Base-by-base conservation (phyloP, 2,797 vertebrate species). In the Lepilemur septentrionalis region DNA sequence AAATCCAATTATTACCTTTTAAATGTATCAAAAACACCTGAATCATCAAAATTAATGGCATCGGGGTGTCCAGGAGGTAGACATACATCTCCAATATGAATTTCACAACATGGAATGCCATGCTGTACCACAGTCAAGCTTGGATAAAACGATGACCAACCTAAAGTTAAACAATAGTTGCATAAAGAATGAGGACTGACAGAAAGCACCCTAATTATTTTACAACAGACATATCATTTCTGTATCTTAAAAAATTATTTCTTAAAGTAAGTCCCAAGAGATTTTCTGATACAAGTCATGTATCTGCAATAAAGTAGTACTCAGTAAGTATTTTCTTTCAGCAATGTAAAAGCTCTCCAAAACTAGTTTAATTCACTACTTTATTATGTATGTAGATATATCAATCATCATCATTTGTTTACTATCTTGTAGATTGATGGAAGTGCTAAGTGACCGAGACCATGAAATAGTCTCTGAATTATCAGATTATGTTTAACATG, bases 21-120 rank as follows among this genome's bases (percentile, higher is more conserved):
- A 99, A 99, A 99, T 95, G 99, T 99, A 99, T 99, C 99, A 99
- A 99, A 99, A 98, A 99, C 99, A 79, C 99, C 99, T 43, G 99
- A 99, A 99, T 99, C 99, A 96, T 99, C 99, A 98, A 99, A 99
- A 98, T 99, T 99, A 98, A 99, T 99, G 99, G 99, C 99, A 98
- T 99, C 99, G 78, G 99, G 99, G 99, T 99, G 99, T 99, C 99
- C 99, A 94, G 99, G 99, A 97, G 99, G 99, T 98, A 99, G 99
- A 98, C 99, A 99, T 97, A 99, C 97, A 97, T 99, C 99, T 95
- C 99, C 99, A 98, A 99, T 97, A 97, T 99, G 99, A 99, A 99
- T 99, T 98, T 99, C 99, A 98, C 99, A 99, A 98, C 99, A 99
- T 97, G 99, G 99, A 97, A 99, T 99, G 97, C 99, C 99, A 98